Evolutionary conservation across 2,797 vertebrate species (phyloP), one percentile per base, ranked within the genome.

Genomic region (Pitangus sulphuratus): DNA sequence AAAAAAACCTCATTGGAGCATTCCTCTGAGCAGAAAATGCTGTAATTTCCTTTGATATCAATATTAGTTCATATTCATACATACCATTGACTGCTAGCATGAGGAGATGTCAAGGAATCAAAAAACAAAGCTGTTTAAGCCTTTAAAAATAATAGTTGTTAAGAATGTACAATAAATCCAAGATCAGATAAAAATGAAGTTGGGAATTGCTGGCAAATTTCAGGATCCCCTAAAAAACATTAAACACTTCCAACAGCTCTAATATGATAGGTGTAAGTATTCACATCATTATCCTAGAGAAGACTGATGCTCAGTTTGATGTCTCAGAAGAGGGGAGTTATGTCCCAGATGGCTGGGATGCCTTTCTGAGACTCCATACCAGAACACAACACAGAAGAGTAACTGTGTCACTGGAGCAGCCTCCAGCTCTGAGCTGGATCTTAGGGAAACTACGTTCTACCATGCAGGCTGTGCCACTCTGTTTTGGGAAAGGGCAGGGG

Each of bases 381-480:
- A 77, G 68, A 60, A 26, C 10, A 60, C 11, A 47, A 8, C 35
- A 30, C 17, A 54, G 25, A 39, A 68, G 37, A 64, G 28, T 15
- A n/a, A 22, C n/a, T 30, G 31, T 1, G 1, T 5, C 0, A 1
- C 45, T 35, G 44, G n/a, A 62, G 61, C 1, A 1, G 12, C 30
- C 25, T 61, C 57, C 50, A 54, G 16, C 42, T 76, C 37, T 2
- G 1, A 75, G 57, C 5, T 47, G 54, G 47, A 30, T 42, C 57
- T 69, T 17, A 50, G 64, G 5, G 50, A 75, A 71, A 13, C 2
- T 10, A 6, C 21, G 13, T 33, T 45, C 5, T 56, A 7, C 35
- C 4, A 1, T 1, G 1, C 16, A 8, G 51, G 31, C 56, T 80
- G 44, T 77, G 42, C 45, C 9, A 2, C 21, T 4, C 2, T 25